Percentiles rank a stretch among this genome's conserved stretches.
Evolutionary conservation across 2,797 vertebrate species (phyloP).

Genomic region (Lithobates pipiens): DNA sequence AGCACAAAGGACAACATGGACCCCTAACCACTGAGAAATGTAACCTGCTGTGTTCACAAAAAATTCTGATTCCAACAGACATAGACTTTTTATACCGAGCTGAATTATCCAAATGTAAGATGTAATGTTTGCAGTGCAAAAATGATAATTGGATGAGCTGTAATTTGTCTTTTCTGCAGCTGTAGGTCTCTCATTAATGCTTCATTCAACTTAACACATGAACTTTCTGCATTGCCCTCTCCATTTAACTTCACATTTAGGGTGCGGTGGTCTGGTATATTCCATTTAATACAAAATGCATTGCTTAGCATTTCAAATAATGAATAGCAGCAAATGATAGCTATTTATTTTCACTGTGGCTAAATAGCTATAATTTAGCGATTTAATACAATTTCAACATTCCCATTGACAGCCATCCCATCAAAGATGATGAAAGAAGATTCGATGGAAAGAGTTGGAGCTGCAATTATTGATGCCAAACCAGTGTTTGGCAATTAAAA

Average conservation of each 20-base stretch:
- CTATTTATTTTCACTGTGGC: constrained; percentile 45
- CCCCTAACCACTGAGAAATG: background rate
- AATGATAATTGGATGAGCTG: constrained; percentile 4
- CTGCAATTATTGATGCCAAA: constrained; percentile 54
- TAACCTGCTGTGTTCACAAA: background rate
- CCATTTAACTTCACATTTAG: constrained; percentile 23
- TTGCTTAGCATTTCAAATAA: constrained; percentile 45
- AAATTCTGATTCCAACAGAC: background rate
- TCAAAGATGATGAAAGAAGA: constrained; percentile 53
- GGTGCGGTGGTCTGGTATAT: constrained; percentile 4
- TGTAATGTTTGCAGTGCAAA: background rate
- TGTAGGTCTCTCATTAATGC: background rate
- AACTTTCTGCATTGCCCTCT: constrained; percentile 10
- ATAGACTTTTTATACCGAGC: background rate
- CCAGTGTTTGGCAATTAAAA: constrained; percentile 55
- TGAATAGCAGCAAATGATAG: constrained; percentile 52
- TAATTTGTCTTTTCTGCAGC: background rate
- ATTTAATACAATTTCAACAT: constrained; percentile 55
- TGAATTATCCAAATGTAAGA: background rate
- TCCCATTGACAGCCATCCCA: constrained; percentile 49
- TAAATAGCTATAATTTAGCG: constrained; percentile 56
- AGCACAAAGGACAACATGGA: background rate
- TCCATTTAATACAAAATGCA: constrained; percentile 43
- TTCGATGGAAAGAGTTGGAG: constrained; percentile 46
- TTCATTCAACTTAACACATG: background rate